Base-by-base conservation (phyloP, 2,797 vertebrate genomes). In the Hozukius guyotensis region DNA sequence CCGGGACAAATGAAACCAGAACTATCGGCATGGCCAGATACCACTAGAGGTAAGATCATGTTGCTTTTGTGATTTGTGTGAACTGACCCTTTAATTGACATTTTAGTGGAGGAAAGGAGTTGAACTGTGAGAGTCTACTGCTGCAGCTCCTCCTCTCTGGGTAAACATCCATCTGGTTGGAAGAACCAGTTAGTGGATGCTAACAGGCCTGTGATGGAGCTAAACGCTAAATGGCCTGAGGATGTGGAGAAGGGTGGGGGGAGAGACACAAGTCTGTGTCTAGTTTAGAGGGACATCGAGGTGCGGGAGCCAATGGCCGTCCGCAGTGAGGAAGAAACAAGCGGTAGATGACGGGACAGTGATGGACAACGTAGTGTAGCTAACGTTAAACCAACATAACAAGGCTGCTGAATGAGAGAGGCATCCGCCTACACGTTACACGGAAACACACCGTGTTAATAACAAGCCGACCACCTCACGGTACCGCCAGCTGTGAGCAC, bases 101-200 rank as follows among this genome's bases (percentile, higher is more conserved):
- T 66, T 67, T 20, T 25, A 63, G 11, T 77, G 27, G 14, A 63
- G 59, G 20, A 5, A 31, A 60, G 79, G 32, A 60, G 32, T 46
- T 64, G 8, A 55, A 56, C 11, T 70, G 72, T 9, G 10, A 38
- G 29, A 46, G 25, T 77, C 34, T n/a, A 36, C 13, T 38, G 67
- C 25, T 78, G 27, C 56, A 52, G 73, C 65, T 75, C 69, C 78
- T 81, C 78, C 82, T 87, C 67, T 88, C n/a, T 72, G 61, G 32
- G 76, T 82, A 83, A 89, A 93, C 78, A 76, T 76, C 61, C 20
- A 59, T 24, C 13, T 16, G 60, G 68, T 88, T 79, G 72, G 84
- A 78, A 69, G 83, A 93, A 92, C 80, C 85, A 84, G 88, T 85
- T 66, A 34, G 69, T 72, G 75, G 85, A 78, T 24, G 72, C 49